Conservation (phyloP, 2,797 vertebrate genomes). For the Cebuella pygmaea region DNA sequence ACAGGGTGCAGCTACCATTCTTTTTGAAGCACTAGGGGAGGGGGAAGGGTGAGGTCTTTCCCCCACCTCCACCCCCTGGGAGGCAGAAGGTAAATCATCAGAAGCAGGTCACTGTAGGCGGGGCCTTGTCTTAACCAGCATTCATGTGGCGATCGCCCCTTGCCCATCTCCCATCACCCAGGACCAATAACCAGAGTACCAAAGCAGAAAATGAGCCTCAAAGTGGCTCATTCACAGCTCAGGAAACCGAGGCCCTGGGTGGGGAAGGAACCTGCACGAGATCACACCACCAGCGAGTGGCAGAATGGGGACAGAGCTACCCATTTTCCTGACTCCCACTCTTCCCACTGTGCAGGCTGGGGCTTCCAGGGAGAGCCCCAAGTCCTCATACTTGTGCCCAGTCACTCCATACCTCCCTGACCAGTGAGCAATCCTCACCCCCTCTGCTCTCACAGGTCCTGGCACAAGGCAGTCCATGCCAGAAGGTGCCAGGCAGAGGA, state of each 20-base stretch:
- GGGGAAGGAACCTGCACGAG: not conserved
- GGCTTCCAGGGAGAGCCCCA: not conserved
- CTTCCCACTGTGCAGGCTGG: fast-evolving
- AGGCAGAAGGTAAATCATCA: not conserved
- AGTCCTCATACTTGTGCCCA: not conserved
- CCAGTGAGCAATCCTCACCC: not conserved
- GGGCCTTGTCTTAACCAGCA: not conserved
- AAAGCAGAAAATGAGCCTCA: not conserved
- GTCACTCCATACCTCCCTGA: not conserved
- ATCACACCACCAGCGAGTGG: fast-evolving
- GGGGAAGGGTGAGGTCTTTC: not conserved
- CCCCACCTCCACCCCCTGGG: too few relatives aligned
- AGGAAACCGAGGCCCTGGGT: not conserved
- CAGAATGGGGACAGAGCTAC: not conserved
- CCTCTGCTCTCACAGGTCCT: not conserved
- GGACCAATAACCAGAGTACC: not conserved
- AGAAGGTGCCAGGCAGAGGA: not conserved
- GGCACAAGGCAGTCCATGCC: not conserved
- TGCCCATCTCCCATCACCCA: not conserved
- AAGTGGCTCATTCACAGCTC: not conserved
- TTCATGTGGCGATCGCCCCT: too few relatives aligned
- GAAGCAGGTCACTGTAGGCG: fast-evolving
- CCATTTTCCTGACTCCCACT: not conserved
- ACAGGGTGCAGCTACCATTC: not conserved
- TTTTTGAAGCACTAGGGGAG: not conserved